Conservation (phyloP, 2,113 vertebrate genomes). For the Merops nubicus region DNA sequence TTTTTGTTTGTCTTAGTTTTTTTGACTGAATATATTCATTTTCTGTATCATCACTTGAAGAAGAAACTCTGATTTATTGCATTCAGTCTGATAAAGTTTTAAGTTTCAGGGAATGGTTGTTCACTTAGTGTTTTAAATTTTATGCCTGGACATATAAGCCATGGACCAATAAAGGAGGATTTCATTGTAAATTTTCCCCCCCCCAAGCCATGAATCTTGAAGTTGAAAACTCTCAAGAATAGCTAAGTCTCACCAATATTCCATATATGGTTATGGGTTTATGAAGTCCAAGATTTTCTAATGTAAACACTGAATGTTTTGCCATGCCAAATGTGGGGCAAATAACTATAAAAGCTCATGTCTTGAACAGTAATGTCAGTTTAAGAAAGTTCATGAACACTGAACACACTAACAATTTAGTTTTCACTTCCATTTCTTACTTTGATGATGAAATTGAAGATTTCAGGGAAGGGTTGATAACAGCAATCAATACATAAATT, state of each 20-base stretch:
- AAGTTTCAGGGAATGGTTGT: background rate
- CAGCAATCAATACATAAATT: background rate
- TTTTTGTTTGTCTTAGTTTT: too few species aligned
- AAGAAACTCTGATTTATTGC: background rate
- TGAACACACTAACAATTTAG: background rate
- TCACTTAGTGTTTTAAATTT: background rate
- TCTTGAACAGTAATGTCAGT: background rate
- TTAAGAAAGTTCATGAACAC: background rate
- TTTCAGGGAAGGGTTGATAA: background rate
- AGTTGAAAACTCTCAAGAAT: background rate
- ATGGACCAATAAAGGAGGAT: background rate
- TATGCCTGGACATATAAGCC: background rate
- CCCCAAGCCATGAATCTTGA: background rate
- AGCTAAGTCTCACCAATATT: background rate
- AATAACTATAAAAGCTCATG: background rate
- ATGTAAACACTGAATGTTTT: background rate
- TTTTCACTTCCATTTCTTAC: background rate
- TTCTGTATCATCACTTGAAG: background rate
- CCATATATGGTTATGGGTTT: background rate
- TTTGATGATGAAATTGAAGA: background rate
- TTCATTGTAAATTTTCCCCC: background rate
- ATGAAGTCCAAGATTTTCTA: background rate
- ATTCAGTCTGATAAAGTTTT: background rate
- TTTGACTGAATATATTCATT: background rate
- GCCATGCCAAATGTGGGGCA: background rate